phyloP scores from a whole-genome alignment of 2,797 vertebrate species.

The Parauchenoglanis ngamensis region DNA sequence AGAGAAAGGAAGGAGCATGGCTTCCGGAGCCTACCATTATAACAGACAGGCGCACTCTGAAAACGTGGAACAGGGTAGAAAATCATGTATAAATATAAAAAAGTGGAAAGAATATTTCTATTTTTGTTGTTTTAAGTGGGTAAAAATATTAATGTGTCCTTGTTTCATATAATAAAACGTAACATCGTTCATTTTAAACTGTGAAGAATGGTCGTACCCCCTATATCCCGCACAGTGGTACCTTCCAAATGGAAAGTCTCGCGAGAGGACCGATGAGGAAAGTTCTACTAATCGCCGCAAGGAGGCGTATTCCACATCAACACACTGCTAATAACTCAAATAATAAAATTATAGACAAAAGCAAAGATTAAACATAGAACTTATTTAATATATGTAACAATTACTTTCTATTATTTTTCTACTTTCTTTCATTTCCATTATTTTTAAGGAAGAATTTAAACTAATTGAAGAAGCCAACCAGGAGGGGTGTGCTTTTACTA shows the following conservation, averaged over 20 bases:
- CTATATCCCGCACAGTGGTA: conserved; percentile 20
- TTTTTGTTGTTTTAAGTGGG: accelerated
- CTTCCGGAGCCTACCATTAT: conserved; percentile 48
- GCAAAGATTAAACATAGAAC: background rate
- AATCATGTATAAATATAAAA: background rate
- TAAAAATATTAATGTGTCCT: no score
- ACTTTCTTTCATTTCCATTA: background rate
- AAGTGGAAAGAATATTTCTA: background rate
- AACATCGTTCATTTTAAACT: background rate
- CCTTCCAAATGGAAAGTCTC: conserved; percentile 7
- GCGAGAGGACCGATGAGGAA: background rate
- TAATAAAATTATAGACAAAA: no score
- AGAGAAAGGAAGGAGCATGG: conserved; percentile 49
- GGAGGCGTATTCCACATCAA: background rate
- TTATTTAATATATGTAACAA: background rate
- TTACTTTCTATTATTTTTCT: background rate
- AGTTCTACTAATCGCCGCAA: background rate
- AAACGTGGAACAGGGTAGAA: no score
- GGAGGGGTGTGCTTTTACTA: background rate
- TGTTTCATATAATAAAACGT: background rate
- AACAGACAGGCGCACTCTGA: background rate
- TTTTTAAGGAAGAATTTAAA: background rate
- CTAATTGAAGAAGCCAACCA: background rate
- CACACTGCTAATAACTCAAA: background rate
- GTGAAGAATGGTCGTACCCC: background rate